Base-by-base conservation (phyloP, 2,888 invertebrate species). In the Calephelis perditalis region DNA sequence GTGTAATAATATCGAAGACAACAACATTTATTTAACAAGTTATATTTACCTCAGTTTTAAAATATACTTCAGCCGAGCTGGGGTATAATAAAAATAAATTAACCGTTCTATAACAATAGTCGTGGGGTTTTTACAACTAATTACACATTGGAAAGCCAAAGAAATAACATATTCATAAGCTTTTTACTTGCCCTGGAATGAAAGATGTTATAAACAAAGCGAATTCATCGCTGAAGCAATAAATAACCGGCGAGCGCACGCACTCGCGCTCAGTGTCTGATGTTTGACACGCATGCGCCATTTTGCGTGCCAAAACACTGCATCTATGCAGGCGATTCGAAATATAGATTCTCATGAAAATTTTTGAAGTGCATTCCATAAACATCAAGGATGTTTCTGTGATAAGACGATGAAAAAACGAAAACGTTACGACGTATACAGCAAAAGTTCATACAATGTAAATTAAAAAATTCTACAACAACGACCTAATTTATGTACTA, bases 241-340 rank as follows among this genome's bases (percentile, higher is more conserved):
- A 88, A 87, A 88, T 87, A 82, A 84, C 77, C 68, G 67, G 75
- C 77, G 76, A 81, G 79, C 81, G 86, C 86, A 84, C 79, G 86
- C 86, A 84, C 82, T 85, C 84, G 78, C 80, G 86, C 85, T 85
- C 86, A 81, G 74, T 76, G 79, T 79, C 78, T 77, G 78, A 77
- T 76, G 76, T 75, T 74, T 74, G 79, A 80, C 84, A 84, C 84
- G 84, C 80, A 79, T 82, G 81, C 81, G 79, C 68, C 71, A 75
- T 71, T 76, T 75, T 71, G 76, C 84, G 82, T 85, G 87, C 86
- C 87, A 86, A 84, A 77, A 75, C 76, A 74, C 74, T 77, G 77
- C 81, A 75, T 79, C 76, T 77, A 78, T 75, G 75, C 74, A 70
- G 62, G 65, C 70, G 63, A 65, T 69, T 65, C 65, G 60, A 65